Evolutionary conservation across 2,797 vertebrate species (phyloP), one percentile per base, ranked within the genome.

Genomic region (Rhodeus uyekii): DNA sequence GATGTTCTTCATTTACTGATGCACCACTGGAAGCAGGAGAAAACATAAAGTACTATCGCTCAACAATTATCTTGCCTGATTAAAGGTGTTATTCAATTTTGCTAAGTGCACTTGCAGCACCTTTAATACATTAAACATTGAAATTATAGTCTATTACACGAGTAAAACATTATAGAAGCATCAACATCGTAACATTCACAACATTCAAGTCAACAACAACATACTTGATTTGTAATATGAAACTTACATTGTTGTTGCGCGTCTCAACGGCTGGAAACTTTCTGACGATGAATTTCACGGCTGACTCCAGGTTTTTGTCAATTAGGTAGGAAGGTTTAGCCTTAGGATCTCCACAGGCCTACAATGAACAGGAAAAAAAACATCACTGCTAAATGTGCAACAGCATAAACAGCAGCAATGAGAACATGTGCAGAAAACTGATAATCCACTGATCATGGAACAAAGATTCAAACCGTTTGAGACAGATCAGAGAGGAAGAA

Each of bases 251-350:
- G 91, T 99, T 99, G 88, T 99, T 99, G 63, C 97, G 95, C 0
- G 98, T 99, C 93, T 99, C 98, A 87, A 99, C 97, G 27, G 97
- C 97, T 38, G 98, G 98, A 80, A 99, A 99, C 91, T 99, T 99
- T 90, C 98, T 95, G 91, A 99, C 98, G 88, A 99, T 99, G 92
- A 99, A 99, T 93, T 99, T 99, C 90, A 99, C 98, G 4, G 98
- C 98, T 36, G 97, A 99, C 91, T 99, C 98, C 92, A 99, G 92
- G 92, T 99, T 99, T 95, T 99, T 99, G 92, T 99, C 97, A 58
- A 98, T 97, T 83, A 99, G 97, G 88, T 98, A 99, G 60, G 97
- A 99, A 86, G 97, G 98, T 91, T 99, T 99, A 87, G 97, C 98
- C 94, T 99, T 99, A 87, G 98, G 97, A 78, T 99, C 98, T 60